Conservation (phyloP, 2,797 vertebrate species). For the Malurus splendens region DNA sequence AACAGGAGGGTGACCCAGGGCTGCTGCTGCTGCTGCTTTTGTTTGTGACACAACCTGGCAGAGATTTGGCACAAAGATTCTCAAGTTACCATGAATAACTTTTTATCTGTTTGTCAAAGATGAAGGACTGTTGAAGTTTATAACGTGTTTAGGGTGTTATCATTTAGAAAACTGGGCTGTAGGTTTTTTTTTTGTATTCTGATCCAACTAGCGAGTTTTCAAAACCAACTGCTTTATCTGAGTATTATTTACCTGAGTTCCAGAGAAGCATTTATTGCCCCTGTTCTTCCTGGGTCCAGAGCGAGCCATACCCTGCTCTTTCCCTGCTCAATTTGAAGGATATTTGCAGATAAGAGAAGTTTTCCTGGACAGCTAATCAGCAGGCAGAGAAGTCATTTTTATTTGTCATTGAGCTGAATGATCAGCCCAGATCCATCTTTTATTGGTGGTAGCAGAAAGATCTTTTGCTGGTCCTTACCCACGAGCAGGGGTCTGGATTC, state of each 20-base stretch:
- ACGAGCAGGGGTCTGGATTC: not conserved
- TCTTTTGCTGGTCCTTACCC: not conserved
- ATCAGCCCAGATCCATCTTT: not conserved
- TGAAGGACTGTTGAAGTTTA: not conserved
- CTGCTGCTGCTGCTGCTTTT: not conserved
- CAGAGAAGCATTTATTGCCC: not conserved
- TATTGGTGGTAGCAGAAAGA: fast-evolving
- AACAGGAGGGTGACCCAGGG: not conserved
- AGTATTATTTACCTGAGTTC: too few species aligned
- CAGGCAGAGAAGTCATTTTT: not conserved
- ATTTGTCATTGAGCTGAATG: not conserved
- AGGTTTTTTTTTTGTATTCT: not conserved
- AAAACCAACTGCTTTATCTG: not conserved
- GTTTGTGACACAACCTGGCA: not conserved
- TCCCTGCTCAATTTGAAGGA: not conserved
- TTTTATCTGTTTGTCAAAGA: not conserved
- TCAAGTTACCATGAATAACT: not conserved
- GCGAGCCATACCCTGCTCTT: not conserved
- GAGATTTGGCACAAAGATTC: not conserved
- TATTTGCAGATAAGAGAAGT: not conserved
- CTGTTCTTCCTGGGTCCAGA: fast-evolving
- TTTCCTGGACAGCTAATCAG: not conserved
- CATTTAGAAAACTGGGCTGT: not conserved
- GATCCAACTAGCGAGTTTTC: not conserved
- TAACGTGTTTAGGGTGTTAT: not conserved